Base-by-base conservation (phyloP, 2,888 invertebrate genomes). In the Hydroisotoma schaefferi region DNA sequence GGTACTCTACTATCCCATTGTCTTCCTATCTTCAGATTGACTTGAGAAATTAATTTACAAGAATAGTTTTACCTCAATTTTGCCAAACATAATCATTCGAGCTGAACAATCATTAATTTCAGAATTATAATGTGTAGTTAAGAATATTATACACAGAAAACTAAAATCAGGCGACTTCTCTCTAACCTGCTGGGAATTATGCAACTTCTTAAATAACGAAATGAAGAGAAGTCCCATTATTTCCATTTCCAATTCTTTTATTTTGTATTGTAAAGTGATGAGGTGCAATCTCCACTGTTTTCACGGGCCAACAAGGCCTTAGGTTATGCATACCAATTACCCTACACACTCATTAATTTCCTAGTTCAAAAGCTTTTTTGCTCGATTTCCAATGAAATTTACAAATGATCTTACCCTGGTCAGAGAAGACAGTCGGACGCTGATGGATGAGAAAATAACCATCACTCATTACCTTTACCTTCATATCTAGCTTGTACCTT, bases 241-340 rank as follows among this genome's bases (percentile, higher is more conserved):
- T n/a, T n/a, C n/a, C n/a, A n/a, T n/a, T n/a, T n/a, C n/a, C n/a
- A n/a, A n/a, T n/a, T 20, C 40, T 8, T 33, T 10, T 33, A 33
- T 8, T 25, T 4, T 22, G 5, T 46, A 23, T 20, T 18, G 51
- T 55, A 26, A 23, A 52, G 54, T 63, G 56, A 63, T 63, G 46
- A 55, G 52, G 60, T 63, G 63, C 55, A 25, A 55, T 52, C 40
- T 54, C 52, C 51, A 55, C 51, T 64, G 64, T 61, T 59, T 59
- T 61, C 63, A 59, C 54, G 59, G 62, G 58, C 44, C 49, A 66
- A 47, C 46, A 57, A 46, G 58, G 57, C 64, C 55, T 62, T 55
- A 63, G 67, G 67, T 67, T 67, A 67, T 59, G 67, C 67, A 67
- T 67, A 63, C 63, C 64, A 67, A 67, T 67, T 67, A 67, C 63